These are phyloP conservation scores for Andrena marginata DNA, from an alignment of 2,888 invertebrate species.

Conservation along the genomic window DNA sequence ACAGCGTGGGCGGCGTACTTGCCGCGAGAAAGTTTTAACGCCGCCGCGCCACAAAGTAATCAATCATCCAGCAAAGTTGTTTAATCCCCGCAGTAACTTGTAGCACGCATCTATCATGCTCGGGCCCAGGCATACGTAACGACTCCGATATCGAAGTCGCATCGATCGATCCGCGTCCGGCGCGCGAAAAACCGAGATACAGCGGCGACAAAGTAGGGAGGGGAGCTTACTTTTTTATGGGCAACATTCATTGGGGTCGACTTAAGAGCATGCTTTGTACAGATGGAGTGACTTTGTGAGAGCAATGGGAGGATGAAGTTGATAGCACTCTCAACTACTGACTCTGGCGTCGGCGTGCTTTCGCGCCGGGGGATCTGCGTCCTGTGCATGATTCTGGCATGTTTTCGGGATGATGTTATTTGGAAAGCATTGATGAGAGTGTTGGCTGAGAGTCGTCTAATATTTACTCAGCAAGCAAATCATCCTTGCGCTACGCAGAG, in stretches of 20 bases:
- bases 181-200: conserved; percentile 4
- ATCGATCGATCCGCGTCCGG: conserved; percentile 21
- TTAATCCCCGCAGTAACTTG: conserved; percentile 80
- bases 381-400: too few species aligned
- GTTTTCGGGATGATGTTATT: too few species aligned
- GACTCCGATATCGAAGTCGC: conserved; percentile 32
- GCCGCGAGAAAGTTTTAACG: conserved; percentile 78
- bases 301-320: too few species aligned
- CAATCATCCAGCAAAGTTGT: conserved; percentile 81
- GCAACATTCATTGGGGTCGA: background rate
- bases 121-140: conserved; percentile 27
- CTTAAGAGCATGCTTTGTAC: too few species aligned
- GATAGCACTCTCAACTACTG: too few species aligned
- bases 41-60: conserved; percentile 77
- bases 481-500: too few species aligned
- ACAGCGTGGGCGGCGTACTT: conserved; percentile 74
- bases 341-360: too few species aligned
- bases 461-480: too few species aligned
- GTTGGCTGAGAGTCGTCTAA: too few species aligned
- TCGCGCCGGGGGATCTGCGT: too few species aligned
- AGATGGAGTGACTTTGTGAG: too few species aligned
- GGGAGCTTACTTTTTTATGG: background rate
- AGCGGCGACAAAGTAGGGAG: background rate
- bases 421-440: too few species aligned
- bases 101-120: conserved; percentile 47